A percentile compares a stretch with the other conserved stretches of the same genome.
phyloP scores from a whole-genome alignment of 2,797 vertebrate genomes.

The Eremophila alpestris region DNA sequence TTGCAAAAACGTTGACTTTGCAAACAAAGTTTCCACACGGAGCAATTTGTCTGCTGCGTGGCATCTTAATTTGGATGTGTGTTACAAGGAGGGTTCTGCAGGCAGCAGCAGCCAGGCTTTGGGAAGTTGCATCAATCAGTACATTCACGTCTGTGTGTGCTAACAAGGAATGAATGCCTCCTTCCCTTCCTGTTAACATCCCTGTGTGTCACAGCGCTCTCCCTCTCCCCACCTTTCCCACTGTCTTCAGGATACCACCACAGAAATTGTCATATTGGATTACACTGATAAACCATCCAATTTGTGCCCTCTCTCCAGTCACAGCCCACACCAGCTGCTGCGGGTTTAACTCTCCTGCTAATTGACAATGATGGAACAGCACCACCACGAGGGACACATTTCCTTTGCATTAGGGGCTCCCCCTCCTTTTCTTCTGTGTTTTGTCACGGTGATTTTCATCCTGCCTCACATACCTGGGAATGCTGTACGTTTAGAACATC shows the following conservation, averaged over 20 bases:
- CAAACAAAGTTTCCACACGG: not conserved
- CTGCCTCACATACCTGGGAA: not conserved
- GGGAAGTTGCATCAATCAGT: slow-evolving; percentile 13
- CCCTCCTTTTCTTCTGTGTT: not conserved
- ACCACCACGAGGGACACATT: not conserved
- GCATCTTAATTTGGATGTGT: not conserved
- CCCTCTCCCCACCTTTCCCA: slow-evolving; percentile 12
- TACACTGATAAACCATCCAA: not conserved
- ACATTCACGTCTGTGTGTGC: not conserved
- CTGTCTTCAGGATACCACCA: not conserved
- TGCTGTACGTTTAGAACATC: fast-evolving
- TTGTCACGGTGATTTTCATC: not conserved
- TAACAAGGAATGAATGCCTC: slow-evolving; percentile 28
- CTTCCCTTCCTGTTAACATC: slow-evolving; percentile 2
- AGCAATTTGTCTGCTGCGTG: not conserved
- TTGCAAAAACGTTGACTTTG: not conserved
- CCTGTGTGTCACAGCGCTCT: not conserved
- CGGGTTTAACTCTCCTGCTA: not conserved
- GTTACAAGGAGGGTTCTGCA: not conserved
- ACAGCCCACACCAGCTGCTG: slow-evolving; percentile 22
- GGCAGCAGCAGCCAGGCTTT: not conserved
- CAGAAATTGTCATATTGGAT: slow-evolving; percentile 30
- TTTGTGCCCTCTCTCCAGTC: not conserved
- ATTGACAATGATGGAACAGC: slow-evolving; percentile 42
- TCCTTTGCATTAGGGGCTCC: not conserved